A percentile compares a stretch with the other conserved stretches of the same genome.
phyloP scores from a whole-genome alignment of 2,113 vertebrate genomes.

The Malurus melanocephalus region DNA sequence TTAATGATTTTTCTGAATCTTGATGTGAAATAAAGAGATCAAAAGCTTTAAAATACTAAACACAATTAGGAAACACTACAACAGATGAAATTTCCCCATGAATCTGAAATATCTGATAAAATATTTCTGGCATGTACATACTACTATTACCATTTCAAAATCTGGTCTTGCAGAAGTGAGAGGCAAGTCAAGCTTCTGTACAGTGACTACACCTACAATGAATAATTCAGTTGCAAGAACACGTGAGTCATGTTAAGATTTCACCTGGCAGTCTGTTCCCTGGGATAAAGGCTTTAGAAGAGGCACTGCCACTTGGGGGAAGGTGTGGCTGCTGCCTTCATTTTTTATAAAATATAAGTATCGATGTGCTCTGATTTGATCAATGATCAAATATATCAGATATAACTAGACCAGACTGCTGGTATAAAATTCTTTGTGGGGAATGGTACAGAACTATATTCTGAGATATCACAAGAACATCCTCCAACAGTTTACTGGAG shows the following conservation, averaged over 20 bases:
- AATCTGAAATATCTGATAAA: slow-evolving; percentile 54
- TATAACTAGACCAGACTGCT: background rate
- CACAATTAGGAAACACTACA: slow-evolving; percentile 10
- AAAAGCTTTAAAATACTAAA: background rate
- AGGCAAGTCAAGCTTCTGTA: slow-evolving; percentile 28
- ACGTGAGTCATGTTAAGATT: slow-evolving; percentile 31
- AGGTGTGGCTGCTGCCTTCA: background rate
- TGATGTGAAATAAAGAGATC: background rate
- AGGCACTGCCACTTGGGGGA: background rate
- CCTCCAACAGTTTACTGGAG: background rate
- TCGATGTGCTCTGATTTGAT: background rate
- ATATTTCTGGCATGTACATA: slow-evolving; percentile 32
- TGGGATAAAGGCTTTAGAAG: background rate
- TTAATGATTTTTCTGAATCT: background rate
- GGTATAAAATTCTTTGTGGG: background rate
- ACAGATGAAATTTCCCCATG: slow-evolving; percentile 5
- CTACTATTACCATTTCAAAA: slow-evolving; percentile 48
- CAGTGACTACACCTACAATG: slow-evolving; percentile 27
- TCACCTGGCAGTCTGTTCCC: background rate
- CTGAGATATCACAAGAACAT: background rate
- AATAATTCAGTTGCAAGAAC: slow-evolving; percentile 51
- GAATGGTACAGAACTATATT: background rate
- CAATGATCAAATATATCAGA: background rate
- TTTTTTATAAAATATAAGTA: background rate
- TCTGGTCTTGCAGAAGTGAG: slow-evolving; percentile 43